Evolutionary conservation across 2,797 vertebrate genomes (phyloP).

Genomic region (Alauda arvensis): DNA sequence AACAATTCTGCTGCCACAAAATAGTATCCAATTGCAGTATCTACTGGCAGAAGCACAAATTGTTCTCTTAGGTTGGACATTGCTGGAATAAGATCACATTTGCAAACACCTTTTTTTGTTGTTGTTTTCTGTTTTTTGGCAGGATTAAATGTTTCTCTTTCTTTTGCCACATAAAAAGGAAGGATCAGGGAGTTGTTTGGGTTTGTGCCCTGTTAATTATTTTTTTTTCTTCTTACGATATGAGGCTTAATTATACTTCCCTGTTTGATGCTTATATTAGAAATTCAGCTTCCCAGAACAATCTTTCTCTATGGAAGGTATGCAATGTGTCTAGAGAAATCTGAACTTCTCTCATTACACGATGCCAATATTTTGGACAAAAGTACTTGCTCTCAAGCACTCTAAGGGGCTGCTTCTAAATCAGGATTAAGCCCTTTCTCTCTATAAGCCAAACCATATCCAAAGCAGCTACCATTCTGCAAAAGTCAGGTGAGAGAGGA

Average conservation of each 20-base stretch:
- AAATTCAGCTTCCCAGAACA: background rate
- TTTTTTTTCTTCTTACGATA: slow-evolving; percentile 11
- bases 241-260: slow-evolving; percentile 9
- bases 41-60: slow-evolving; percentile 58
- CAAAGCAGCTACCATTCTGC: background rate
- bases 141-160: slow-evolving; percentile 3
- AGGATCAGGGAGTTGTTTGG: background rate
- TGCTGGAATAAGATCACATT: slow-evolving; percentile 46
- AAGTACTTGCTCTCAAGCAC: background rate
- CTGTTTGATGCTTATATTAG: background rate
- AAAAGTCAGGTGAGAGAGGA: background rate
- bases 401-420: background rate
- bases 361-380: background rate
- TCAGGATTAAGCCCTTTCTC: background rate
- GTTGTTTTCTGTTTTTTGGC: background rate
- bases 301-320: background rate
- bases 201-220: background rate
- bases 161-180: slow-evolving; percentile 16
- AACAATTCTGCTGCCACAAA: slow-evolving; percentile 49
- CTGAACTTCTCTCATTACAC: background rate
- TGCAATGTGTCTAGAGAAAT: background rate
- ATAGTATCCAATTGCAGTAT: slow-evolving; percentile 59
- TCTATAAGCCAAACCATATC: background rate
- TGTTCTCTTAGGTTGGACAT: slow-evolving; percentile 44
- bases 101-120: slow-evolving; percentile 37